Base-by-base conservation (phyloP, 2,797 vertebrate genomes). In the Rhinella marina region DNA sequence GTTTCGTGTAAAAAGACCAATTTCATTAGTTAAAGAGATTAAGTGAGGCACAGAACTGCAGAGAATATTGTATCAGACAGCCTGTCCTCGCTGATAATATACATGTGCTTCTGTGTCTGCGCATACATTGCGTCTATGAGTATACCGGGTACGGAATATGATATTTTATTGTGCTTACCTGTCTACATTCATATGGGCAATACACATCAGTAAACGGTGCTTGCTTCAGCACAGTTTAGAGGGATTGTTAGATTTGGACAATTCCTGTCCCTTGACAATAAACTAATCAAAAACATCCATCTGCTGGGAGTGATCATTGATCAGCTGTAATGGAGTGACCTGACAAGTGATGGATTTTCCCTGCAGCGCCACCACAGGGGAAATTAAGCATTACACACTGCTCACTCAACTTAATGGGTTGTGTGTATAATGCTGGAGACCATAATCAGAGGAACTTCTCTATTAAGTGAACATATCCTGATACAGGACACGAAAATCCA, bases 11-110 rank as follows among this genome's bases (percentile, higher is more conserved):
- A 89, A 88, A 83, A 75, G 72, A 82, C 72, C 52, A 75, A 86
- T 86, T 89, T 86, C 72, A 89, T 86, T 88, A 88, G 59, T 88
- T 82, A 78, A 82, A 66, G 61, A 62, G 79, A 62, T 86, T 89
- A 75, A 21, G 41, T 57, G 72, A 84, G 59, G n/a, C 61, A 70
- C 19, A 56, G 70, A 66, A 29, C 61, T 29, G 52, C 62, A 50
- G 62, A 79, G 29, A 72, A 72, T 81, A 21, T n/a, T 48, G 48
- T 70, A 76, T 68, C n/a, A 78, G 86, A 87, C 81, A 78, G 50
- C 32, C 68, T 77, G 81, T 78, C 73, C 62, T 78, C 41, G 76
- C 25, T 4, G 57, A n/a, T 82, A 75, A 52, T 82, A 50, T 9
- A 66, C 32, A 87, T 5, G 32, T 17, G 13, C 25, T 41, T 25